Evolutionary conservation across 1,140 invertebrate species (phyloP), one percentile per base, ranked within the genome.

Genomic region (Leguminivora glycinivorella): DNA sequence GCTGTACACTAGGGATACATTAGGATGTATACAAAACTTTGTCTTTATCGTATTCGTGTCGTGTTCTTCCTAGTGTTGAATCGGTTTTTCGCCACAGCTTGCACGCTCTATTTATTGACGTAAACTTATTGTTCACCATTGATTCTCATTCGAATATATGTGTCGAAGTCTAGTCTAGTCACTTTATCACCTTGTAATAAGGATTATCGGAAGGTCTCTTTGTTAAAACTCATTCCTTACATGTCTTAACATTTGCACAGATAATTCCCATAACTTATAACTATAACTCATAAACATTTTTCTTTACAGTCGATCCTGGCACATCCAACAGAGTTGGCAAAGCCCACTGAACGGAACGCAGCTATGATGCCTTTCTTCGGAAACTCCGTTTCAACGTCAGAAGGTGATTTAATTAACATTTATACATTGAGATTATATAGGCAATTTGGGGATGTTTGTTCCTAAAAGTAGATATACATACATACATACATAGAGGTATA

Each of bases 351-450:
- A 43, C 17, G 71, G 12, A 72, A 72, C 38, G 67, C 67, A 14
- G 71, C 71, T 26, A 38, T 72, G 47, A 67, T 40, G 66, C 71
- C 71, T n/a, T 72, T 72, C 40, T 72, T 72, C 24, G 71, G 71
- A 4, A 60, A 72, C 3, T 72, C 71, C 14, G 70, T 71, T 6
- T 71, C 70, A 29, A 71, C 63, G n/a, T 71, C 70, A 29, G 70
- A 71, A 68, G 70, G 70, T 71, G 19, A 40, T 19, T 68, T 71
- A 22, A 40, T 19, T 68, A 25, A 24, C 1, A 4, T 4, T 17
- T 43, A 4, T 0, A 4, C 5, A 5, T 6, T 43, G 40, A n/a
- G 29, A 31, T 3, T 17, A 2, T 43, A 17, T n/a, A 6, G 40
- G n/a, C 14, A n/a, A 17, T 12, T 43, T 38, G 34, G 3, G 4